These are phyloP conservation scores for Drosophila quinaria DNA, from an alignment of 2,888 invertebrate genomes.

Conservation along the genomic window DNA sequence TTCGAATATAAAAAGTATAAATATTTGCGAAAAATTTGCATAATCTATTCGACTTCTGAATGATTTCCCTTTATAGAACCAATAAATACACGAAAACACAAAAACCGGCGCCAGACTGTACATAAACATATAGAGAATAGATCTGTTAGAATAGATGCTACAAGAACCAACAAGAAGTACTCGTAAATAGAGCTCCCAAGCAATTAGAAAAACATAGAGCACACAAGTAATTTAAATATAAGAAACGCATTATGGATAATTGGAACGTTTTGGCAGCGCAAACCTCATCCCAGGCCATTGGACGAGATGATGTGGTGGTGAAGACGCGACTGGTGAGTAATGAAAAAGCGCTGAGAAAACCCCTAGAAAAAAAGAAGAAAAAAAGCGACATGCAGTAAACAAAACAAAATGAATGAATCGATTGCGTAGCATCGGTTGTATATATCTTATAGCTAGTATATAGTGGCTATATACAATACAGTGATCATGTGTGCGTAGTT, in stretches of 20 bases:
- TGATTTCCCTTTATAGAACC: slow-evolving; percentile 64
- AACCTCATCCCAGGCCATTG: slow-evolving; percentile 89
- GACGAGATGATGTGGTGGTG: slow-evolving; percentile 87
- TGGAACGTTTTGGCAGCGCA: slow-evolving; percentile 90
- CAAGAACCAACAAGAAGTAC: slow-evolving; percentile 27
- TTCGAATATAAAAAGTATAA: slow-evolving; percentile 1
- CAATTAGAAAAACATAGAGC: slow-evolving; percentile 21
- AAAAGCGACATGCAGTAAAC: slow-evolving; percentile 50
- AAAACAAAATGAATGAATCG: slow-evolving; percentile 63
- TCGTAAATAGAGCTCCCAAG: background rate
- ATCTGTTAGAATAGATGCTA: slow-evolving; percentile 23
- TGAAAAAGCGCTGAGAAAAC: background rate
- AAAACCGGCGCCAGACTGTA: slow-evolving; percentile 33
- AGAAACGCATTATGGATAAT: slow-evolving; percentile 88
- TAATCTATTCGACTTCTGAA: slow-evolving; percentile 33
- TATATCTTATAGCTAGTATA: slow-evolving; percentile 3
- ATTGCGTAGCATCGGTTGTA: slow-evolving; percentile 42
- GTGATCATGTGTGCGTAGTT: slow-evolving; percentile 16
- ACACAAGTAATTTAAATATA: slow-evolving; percentile 34
- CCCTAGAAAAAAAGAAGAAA: slow-evolving; percentile 10
- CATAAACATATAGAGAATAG: slow-evolving; percentile 31
- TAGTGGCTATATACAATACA: slow-evolving; percentile 10
- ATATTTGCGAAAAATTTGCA: slow-evolving; percentile 4
- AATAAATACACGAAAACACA: slow-evolving; percentile 44
- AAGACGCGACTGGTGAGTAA: slow-evolving; percentile 84